Percentiles rank a stretch among this genome's conserved stretches.
Conservation (phyloP, 2,797 vertebrate species). For the Emys orbicularis region DNA sequence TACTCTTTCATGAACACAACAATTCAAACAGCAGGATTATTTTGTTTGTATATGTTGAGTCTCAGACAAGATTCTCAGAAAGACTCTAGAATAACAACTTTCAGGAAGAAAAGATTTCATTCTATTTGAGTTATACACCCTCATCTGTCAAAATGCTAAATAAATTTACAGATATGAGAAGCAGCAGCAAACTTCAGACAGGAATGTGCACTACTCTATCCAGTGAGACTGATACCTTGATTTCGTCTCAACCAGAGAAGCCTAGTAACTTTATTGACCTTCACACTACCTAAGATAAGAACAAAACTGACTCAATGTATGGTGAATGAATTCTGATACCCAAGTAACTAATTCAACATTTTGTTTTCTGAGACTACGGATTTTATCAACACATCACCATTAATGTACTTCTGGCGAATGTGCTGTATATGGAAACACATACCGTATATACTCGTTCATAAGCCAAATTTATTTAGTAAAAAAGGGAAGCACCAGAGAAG, state of each 20-base stretch:
- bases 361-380: conserved; percentile 68
- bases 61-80: conserved; percentile 21
- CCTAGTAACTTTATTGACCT: conserved; percentile 60
- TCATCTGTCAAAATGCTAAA: conserved; percentile 44
- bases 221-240: conserved; percentile 50
- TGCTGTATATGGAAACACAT: neutral
- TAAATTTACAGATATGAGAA: conserved; percentile 42
- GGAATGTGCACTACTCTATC: neutral
- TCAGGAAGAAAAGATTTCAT: neutral
- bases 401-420: conserved; percentile 1
- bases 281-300: conserved; percentile 65
- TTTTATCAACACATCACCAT: conserved; percentile 34
- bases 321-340: conserved; percentile 68
- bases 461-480: too few relatives aligned
- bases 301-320: conserved; percentile 66
- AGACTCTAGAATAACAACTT: conserved; percentile 49
- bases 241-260: conserved; percentile 70
- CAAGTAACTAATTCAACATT: conserved; percentile 66
- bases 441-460: too few relatives aligned
- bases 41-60: neutral
- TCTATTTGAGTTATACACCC: conserved; percentile 61
- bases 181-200: conserved; percentile 63
- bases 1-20: neutral
- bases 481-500: too few relatives aligned
- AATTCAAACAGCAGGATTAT: neutral